Percentiles rank a stretch among this genome's conserved stretches.
Conservation (phyloP, 2,113 vertebrate genomes). For the Lepidothrix coronata region DNA sequence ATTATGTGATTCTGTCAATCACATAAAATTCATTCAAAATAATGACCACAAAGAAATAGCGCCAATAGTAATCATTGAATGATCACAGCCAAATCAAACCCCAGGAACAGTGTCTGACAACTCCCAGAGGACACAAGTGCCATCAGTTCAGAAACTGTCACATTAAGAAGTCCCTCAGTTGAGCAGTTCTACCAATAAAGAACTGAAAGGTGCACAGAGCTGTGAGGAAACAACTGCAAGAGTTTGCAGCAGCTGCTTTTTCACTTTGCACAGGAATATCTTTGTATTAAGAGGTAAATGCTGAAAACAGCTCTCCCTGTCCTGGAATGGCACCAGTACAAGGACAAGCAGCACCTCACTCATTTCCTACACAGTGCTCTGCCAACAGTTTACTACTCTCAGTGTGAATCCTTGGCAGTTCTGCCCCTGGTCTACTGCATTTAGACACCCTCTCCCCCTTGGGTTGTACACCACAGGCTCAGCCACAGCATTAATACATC, state of each 20-base stretch:
- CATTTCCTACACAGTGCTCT: neutral
- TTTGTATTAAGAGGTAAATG: neutral
- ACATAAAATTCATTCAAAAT: constrained; percentile 10
- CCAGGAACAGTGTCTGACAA: neutral
- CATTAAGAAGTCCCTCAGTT: neutral
- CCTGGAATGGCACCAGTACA: neutral
- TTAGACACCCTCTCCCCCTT: neutral
- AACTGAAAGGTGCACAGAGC: neutral
- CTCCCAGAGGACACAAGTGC: neutral
- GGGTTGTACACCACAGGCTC: neutral
- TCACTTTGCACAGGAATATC: neutral
- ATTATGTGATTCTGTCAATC: constrained; percentile 19
- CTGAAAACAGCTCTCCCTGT: neutral
- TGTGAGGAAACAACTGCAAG: neutral
- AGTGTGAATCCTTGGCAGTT: neutral
- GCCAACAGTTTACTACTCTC: neutral
- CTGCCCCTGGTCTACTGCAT: neutral
- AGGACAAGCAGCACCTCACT: neutral
- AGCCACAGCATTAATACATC: neutral
- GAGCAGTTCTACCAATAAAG: neutral
- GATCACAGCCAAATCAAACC: neutral
- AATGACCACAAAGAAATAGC: neutral
- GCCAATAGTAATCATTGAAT: neutral
- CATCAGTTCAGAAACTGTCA: neutral
- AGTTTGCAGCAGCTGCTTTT: neutral